Evolutionary conservation across 2,888 invertebrate genomes (phyloP).

Genomic region (Hydrotaea cyrtoneurina): DNA sequence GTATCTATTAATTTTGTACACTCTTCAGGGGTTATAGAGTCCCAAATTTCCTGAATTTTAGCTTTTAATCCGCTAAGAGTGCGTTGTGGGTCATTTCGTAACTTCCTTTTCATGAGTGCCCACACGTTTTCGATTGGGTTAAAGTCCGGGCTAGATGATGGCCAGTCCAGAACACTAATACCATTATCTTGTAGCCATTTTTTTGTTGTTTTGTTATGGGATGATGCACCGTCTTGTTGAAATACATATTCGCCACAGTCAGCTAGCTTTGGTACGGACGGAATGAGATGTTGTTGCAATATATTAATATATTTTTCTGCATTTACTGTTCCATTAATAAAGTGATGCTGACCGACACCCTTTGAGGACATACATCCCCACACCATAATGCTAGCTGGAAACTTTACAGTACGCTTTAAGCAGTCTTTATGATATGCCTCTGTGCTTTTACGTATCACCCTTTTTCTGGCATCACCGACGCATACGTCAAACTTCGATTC

Average conservation of each 20-base stretch:
- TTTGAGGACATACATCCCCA: background rate
- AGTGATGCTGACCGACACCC: background rate
- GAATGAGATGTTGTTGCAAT: background rate
- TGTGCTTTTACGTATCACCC: background rate
- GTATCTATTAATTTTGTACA: conserved; percentile 14
- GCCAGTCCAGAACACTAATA: background rate
- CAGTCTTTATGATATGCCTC: background rate
- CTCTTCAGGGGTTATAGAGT: conserved; percentile 23
- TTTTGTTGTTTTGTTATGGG: too few species aligned
- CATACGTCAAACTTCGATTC: background rate
- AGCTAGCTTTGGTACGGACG: background rate
- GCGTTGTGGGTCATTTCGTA: conserved; percentile 22
- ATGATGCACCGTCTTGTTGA: background rate
- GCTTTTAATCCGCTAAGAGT: conserved; percentile 1
- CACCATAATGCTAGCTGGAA: background rate
- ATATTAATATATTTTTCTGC: background rate
- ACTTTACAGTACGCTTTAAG: too few species aligned
- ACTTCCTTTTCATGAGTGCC: background rate
- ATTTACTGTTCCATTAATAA: background rate
- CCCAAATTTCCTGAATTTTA: conserved; percentile 16
- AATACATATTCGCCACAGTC: background rate
- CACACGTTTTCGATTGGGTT: background rate
- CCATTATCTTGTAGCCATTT: too few species aligned
- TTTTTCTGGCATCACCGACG: background rate
- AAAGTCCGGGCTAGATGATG: background rate